These are phyloP conservation scores for Drosophila rellima DNA, from an alignment of 2,888 invertebrate genomes.

Conservation along the genomic window DNA sequence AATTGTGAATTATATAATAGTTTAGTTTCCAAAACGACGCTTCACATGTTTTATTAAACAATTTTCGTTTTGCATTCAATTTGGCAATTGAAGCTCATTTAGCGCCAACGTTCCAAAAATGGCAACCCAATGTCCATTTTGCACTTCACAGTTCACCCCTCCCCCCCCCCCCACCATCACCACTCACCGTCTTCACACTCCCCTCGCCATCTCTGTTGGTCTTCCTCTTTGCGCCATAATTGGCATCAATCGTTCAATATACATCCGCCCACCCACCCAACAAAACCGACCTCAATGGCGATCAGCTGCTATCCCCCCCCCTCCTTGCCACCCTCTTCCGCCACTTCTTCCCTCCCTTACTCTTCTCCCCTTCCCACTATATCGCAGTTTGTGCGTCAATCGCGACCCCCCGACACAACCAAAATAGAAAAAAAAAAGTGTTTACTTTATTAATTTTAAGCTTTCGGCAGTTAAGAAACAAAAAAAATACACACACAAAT, in stretches of 20 bases:
- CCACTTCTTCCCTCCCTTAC: neutral
- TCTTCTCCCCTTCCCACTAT: constrained; percentile 17
- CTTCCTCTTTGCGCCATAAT: constrained; percentile 37
- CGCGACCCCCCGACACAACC: constrained; percentile 41
- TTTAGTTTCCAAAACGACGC: constrained; percentile 19
- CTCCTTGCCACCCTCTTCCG: neutral
- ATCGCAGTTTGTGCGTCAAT: constrained; percentile 57
- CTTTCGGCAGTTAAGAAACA: constrained; percentile 75
- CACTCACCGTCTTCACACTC: neutral
- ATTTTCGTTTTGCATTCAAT: constrained; percentile 52
- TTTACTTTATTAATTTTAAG: constrained; percentile 80
- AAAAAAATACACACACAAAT: constrained; percentile 32
- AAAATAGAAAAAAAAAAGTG: constrained; percentile 49
- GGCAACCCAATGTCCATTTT: constrained; percentile 48
- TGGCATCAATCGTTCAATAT: constrained; percentile 72
- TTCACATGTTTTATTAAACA: constrained; percentile 56
- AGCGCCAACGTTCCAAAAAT: constrained; percentile 63
- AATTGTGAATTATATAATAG: constrained; percentile 65
- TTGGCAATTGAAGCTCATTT: constrained; percentile 75
- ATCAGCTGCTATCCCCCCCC: constrained; percentile 4
- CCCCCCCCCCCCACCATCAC: neutral
- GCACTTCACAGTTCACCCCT: constrained; percentile 1
- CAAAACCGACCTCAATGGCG: constrained; percentile 35
- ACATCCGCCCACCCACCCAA: constrained; percentile 57
- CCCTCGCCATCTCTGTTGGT: neutral